Conservation (phyloP, 2,113 vertebrate genomes). For the Barbus barbus region DNA sequence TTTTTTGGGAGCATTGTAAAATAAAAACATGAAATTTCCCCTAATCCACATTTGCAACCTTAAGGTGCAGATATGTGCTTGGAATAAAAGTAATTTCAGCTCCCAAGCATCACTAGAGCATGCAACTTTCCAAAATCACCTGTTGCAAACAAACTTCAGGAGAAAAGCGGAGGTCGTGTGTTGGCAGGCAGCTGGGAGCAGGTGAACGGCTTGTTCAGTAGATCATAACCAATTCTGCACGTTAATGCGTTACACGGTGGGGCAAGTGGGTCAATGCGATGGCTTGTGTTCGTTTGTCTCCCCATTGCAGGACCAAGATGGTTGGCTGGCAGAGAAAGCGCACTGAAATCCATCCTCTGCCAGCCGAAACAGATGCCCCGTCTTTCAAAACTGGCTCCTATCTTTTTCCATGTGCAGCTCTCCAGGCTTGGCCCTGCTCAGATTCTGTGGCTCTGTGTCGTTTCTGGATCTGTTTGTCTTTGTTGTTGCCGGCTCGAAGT, state of each 20-base stretch:
- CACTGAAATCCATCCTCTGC: slow-evolving; percentile 56
- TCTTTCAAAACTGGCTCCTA: slow-evolving; percentile 65
- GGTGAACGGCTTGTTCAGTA: slow-evolving; percentile 18
- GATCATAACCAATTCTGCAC: slow-evolving; percentile 55
- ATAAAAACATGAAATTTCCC: background rate
- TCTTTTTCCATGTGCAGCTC: slow-evolving; percentile 19
- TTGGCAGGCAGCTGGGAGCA: background rate
- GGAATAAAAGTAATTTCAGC: background rate
- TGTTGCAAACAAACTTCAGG: background rate
- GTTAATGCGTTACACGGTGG: slow-evolving; percentile 65
- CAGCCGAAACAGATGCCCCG: slow-evolving; percentile 77
- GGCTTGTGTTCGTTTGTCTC: slow-evolving; percentile 61
- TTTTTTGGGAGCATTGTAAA: too few species aligned
- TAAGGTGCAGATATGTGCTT: background rate
- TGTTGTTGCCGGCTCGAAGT: slow-evolving; percentile 45
- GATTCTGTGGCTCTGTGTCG: background rate
- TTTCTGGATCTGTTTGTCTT: slow-evolving; percentile 32
- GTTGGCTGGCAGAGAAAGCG: slow-evolving; percentile 67
- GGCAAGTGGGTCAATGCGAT: slow-evolving; percentile 68
- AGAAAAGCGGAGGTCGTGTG: background rate
- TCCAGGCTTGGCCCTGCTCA: slow-evolving; percentile 14
- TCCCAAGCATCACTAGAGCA: background rate
- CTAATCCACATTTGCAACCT: background rate
- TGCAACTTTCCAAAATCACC: background rate
- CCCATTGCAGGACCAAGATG: slow-evolving; percentile 61